Percentiles rank a stretch among this genome's conserved stretches.
phyloP scores from a whole-genome alignment of 2,888 invertebrate genomes.

The Amiota communis region DNA sequence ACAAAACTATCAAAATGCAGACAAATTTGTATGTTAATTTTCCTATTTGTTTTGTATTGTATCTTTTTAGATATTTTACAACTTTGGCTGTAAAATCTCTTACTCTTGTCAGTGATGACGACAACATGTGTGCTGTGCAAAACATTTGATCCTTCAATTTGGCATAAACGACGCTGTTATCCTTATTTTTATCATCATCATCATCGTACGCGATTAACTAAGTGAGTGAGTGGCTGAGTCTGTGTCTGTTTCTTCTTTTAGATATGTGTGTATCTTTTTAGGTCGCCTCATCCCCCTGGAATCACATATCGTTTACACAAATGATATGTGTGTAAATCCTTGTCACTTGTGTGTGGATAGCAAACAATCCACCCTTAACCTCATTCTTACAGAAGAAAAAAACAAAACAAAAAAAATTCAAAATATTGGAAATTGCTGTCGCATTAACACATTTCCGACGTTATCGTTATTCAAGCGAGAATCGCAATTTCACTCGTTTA shows the following conservation, averaged over 20 bases:
- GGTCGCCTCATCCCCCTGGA: constrained; percentile 45
- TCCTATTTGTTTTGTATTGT: constrained; percentile 23
- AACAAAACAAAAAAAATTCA: constrained; percentile 3
- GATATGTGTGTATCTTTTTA: constrained; percentile 34
- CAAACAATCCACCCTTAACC: background rate
- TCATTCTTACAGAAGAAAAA: background rate
- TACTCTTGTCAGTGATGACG: constrained; percentile 15
- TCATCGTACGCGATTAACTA: constrained; percentile 34
- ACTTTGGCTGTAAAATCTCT: constrained; percentile 32
- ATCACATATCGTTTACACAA: constrained; percentile 60
- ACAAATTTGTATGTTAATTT: constrained; percentile 66
- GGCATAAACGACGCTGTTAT: constrained; percentile 36
- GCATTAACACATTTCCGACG: constrained; percentile 54
- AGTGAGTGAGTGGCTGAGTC: constrained; percentile 32
- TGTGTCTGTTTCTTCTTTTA: constrained; percentile 34
- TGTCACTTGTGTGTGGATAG: constrained; percentile 28
- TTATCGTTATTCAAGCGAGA: constrained; percentile 56
- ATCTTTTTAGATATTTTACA: constrained; percentile 32
- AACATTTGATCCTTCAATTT: constrained; percentile 40
- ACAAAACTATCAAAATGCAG: background rate
- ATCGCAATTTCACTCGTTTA: constrained; percentile 61
- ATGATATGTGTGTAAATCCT: constrained; percentile 47
- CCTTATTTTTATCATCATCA: constrained; percentile 39
- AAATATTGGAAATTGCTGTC: constrained; percentile 30
- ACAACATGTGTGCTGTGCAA: constrained; percentile 11